Percentiles rank a stretch among this genome's conserved stretches.
Conservation (phyloP, 2,113 vertebrate species). For the Vicugna pacos region DNA sequence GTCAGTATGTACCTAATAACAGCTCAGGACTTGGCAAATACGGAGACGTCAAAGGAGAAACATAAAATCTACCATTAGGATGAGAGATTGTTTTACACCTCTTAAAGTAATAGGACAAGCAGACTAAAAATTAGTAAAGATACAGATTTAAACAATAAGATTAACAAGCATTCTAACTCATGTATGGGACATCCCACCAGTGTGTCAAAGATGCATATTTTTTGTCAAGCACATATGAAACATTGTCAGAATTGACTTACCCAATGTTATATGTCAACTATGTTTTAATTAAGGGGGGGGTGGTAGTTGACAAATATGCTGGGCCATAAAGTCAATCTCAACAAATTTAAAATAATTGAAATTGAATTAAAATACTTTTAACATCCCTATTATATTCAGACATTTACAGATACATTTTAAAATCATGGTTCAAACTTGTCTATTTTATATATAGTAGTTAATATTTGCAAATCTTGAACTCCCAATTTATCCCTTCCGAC, state of each 20-base stretch:
- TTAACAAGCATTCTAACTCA: background rate
- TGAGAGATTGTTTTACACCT: background rate
- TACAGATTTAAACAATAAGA: slow-evolving; percentile 1
- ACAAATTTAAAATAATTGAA: slow-evolving; percentile 17
- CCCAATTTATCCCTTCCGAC: too few species aligned
- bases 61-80: background rate
- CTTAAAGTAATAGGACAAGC: background rate
- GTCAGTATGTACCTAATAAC: background rate
- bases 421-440: background rate
- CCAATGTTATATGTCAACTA: background rate
- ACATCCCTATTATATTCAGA: background rate
- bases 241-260: background rate
- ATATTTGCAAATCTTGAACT: too few species aligned
- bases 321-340: background rate
- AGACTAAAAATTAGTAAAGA: background rate
- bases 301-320: background rate
- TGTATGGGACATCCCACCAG: background rate
- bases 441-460: too few species aligned
- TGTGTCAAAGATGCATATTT: background rate
- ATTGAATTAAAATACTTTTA: background rate
- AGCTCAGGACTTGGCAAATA: background rate
- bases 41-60: background rate
- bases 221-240: background rate
- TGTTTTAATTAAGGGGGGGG: background rate
- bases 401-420: background rate